Conservation (phyloP, 2,888 invertebrate genomes). For the Trachelus troglodyta region DNA sequence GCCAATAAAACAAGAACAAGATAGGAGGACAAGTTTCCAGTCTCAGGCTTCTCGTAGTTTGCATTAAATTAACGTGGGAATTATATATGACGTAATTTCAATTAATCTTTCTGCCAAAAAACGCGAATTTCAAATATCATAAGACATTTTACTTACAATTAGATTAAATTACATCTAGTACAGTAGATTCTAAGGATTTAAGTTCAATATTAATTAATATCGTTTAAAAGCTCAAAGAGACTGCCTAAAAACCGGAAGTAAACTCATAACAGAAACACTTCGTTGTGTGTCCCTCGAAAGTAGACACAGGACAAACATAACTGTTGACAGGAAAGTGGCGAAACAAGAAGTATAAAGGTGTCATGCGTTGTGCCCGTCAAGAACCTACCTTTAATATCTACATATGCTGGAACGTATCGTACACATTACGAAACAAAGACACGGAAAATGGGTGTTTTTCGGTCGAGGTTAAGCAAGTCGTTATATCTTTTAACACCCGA, state of each 20-base stretch:
- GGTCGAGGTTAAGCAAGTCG: conserved; percentile 6
- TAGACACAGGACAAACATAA: background rate
- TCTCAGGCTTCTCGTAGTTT: background rate
- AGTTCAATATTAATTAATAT: background rate
- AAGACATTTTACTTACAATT: background rate
- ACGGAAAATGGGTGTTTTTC: conserved; percentile 1
- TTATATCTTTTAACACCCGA: conserved; percentile 7
- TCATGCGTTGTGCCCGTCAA: background rate
- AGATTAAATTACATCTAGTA: background rate
- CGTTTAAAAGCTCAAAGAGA: background rate
- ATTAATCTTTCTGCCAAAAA: background rate
- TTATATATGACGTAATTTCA: background rate
- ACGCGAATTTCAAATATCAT: background rate
- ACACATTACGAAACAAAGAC: conserved; percentile 1
- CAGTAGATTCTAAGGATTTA: background rate
- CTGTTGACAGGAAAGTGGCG: background rate
- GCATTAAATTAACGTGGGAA: background rate
- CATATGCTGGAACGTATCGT: background rate
- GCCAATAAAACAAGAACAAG: background rate
- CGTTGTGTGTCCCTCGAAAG: background rate
- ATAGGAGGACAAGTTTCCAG: background rate
- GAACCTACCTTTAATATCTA: background rate
- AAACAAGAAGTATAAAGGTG: background rate
- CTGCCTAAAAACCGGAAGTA: background rate
- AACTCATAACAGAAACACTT: background rate